phyloP scores from a whole-genome alignment of 2,888 invertebrate species.

The Chrysolina oricalcia region DNA sequence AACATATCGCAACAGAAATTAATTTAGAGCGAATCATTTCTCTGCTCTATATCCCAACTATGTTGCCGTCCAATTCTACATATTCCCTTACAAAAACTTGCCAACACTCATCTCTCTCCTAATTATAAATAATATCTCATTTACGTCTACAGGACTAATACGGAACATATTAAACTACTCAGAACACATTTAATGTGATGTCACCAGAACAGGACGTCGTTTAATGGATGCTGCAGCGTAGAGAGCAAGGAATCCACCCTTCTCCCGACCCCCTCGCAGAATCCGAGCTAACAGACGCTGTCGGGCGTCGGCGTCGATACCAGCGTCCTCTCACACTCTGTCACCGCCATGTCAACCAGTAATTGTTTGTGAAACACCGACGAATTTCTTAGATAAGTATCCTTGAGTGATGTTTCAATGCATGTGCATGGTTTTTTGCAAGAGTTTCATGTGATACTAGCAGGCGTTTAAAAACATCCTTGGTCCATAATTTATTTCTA shows the following conservation, averaged over 20 bases:
- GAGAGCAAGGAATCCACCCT: conserved; percentile 63
- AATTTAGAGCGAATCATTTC: no score
- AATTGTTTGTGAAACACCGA: conserved; percentile 61
- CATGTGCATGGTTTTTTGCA: conserved; percentile 32
- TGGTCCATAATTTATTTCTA: conserved; percentile 46
- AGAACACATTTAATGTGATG: conserved; percentile 62
- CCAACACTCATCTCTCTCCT: conserved; percentile 11
- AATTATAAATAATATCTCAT: conserved; percentile 43
- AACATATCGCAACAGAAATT: no score
- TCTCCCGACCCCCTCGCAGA: conserved; percentile 64
- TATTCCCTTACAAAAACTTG: neutral
- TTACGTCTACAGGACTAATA: conserved; percentile 50
- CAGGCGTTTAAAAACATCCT: conserved; percentile 59
- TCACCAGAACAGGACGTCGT: conserved; percentile 61
- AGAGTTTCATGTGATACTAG: conserved; percentile 33
- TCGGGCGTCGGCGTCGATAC: conserved; percentile 70
- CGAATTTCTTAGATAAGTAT: conserved; percentile 56
- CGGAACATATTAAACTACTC: conserved; percentile 65
- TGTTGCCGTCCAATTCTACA: no score
- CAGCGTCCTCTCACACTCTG: conserved; percentile 58
- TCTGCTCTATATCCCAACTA: no score
- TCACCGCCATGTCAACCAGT: conserved; percentile 66
- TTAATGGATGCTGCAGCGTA: conserved; percentile 57
- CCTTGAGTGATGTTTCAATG: conserved; percentile 34
- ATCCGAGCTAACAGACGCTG: conserved; percentile 68